phyloP scores from a whole-genome alignment of 2,888 invertebrate genomes.

The Eupithecia pulchellata region DNA sequence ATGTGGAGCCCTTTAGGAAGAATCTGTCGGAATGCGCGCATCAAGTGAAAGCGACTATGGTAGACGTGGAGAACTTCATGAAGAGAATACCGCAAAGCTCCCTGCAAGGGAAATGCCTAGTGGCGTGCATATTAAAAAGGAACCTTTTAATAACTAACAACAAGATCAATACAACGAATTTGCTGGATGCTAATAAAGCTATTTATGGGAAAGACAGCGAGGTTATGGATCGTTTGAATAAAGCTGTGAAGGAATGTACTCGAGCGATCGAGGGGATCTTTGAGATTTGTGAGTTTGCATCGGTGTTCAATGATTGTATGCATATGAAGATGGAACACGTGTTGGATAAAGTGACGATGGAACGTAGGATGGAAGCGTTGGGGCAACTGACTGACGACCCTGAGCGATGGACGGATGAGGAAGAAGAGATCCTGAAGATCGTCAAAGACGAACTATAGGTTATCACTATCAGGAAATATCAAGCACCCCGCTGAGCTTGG shows the following conservation, averaged over 20 bases:
- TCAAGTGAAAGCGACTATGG: conserved; percentile 71
- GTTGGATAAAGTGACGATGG: conserved; percentile 74
- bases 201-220: conserved; percentile 76
- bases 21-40: conserved; percentile 75
- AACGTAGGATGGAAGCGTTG: conserved; percentile 74
- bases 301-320: conserved; percentile 80
- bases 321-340: conserved; percentile 81
- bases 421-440: conserved; percentile 71
- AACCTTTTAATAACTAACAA: conserved; percentile 72
- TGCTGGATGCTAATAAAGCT: conserved; percentile 67
- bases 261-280: conserved; percentile 66
- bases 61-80: conserved; percentile 72
- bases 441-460: conserved; percentile 70
- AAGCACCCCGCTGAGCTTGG: neutral
- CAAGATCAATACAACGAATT: conserved; percentile 62
- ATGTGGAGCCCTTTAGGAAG: conserved; percentile 74
- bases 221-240: conserved; percentile 64
- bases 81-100: conserved; percentile 72
- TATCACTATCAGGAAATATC: neutral
- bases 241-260: conserved; percentile 66
- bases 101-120: conserved; percentile 76
- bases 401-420: conserved; percentile 72
- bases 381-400: conserved; percentile 70
- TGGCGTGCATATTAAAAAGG: conserved; percentile 75
- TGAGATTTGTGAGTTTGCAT: conserved; percentile 77